Conservation (phyloP, 2,888 invertebrate species). For the Anticlea derivata region DNA sequence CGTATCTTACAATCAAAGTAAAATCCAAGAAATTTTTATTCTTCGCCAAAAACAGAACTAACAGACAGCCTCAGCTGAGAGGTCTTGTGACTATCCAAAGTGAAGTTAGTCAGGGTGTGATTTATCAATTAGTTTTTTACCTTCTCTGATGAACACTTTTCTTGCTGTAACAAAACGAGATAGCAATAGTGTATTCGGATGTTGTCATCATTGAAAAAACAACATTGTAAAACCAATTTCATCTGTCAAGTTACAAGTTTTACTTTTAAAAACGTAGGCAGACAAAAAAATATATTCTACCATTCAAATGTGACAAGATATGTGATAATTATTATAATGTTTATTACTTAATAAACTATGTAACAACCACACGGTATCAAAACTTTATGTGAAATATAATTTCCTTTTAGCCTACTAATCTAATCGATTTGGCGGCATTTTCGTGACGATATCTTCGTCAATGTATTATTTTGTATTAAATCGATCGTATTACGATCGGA, state of each 20-base stretch:
- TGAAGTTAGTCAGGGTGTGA: conserved; percentile 59
- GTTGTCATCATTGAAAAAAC: conserved; percentile 54
- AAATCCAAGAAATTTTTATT: conserved; percentile 47
- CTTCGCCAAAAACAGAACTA: conserved; percentile 60
- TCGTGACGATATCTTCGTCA: no score
- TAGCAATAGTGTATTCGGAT: conserved; percentile 39
- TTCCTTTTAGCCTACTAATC: no score
- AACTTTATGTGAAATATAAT: no score
- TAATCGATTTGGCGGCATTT: no score
- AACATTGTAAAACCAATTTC: conserved; percentile 25
- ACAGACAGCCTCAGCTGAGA: conserved; percentile 78
- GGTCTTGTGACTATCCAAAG: conserved; percentile 78
- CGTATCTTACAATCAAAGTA: conserved; percentile 46
- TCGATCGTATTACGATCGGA: no score
- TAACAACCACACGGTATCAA: no score
- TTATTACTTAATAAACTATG: no score
- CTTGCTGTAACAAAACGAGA: conserved; percentile 67
- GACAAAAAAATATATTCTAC: no score
- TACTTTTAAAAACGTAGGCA: no score
- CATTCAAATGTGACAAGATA: no score
- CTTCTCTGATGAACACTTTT: conserved; percentile 68
- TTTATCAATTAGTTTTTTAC: conserved; percentile 59
- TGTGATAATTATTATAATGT: no score
- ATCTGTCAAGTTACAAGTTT: conserved; percentile 4
- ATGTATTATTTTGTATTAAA: no score